Conservation (phyloP, 2,113 vertebrate species). For the Aspidoscelis tigris region DNA sequence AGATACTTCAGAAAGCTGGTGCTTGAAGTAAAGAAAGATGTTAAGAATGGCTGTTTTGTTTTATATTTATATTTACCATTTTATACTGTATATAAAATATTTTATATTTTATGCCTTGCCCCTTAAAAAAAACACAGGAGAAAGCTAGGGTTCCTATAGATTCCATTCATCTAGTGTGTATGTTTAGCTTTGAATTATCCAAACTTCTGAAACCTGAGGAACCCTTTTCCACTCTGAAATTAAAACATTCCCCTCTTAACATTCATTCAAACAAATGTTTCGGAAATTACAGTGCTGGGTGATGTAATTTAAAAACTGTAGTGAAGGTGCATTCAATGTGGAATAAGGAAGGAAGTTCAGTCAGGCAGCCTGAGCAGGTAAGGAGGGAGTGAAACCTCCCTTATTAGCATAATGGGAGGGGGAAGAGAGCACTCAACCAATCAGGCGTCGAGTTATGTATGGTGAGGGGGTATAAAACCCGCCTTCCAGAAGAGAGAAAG, state of each 20-base stretch:
- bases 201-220: neutral
- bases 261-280: no score
- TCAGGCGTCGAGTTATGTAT: no score
- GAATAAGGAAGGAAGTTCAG: no score
- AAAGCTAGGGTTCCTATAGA: slow-evolving; percentile 14
- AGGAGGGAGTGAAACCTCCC: no score
- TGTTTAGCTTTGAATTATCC: neutral
- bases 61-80: neutral
- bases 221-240: neutral
- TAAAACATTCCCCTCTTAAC: neutral
- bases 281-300: no score
- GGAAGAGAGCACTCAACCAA: no score
- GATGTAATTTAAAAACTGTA: no score
- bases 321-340: no score
- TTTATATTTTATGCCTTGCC: neutral
- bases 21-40: neutral
- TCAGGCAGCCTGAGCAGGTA: no score
- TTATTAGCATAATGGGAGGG: no score
- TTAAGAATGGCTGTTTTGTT: slow-evolving; percentile 8
- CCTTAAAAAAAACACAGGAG: neutral
- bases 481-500: no score
- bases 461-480: no score
- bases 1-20: slow-evolving; percentile 38
- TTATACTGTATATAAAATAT: neutral
- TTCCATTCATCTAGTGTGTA: neutral